Evolutionary conservation across 2,113 vertebrate genomes (phyloP).

Genomic region (Catharus minimus): DNA sequence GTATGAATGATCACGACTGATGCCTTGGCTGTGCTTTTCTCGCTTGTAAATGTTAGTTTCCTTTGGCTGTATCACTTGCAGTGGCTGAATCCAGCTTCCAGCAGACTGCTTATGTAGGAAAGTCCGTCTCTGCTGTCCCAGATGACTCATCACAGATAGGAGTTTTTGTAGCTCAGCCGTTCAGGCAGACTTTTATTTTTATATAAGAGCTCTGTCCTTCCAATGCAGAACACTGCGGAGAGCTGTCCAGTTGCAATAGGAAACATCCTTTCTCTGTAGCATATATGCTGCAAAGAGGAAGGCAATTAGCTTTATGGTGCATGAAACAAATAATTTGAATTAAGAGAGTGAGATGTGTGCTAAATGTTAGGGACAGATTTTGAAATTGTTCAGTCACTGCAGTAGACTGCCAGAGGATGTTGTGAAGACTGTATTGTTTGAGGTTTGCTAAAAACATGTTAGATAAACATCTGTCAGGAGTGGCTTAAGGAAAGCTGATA

Average conservation of each 20-base stretch:
- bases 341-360: not conserved
- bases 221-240: slow-evolving; percentile 14
- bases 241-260: slow-evolving; percentile 24
- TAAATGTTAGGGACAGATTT: not conserved
- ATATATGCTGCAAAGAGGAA: slow-evolving; percentile 8
- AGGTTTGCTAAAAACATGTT: not conserved
- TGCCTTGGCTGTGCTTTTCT: not conserved
- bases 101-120: slow-evolving; percentile 23
- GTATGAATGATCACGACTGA: not conserved
- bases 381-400: not conserved
- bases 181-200: not conserved
- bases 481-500: not conserved
- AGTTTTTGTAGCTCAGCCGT: slow-evolving; percentile 8
- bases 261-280: not conserved
- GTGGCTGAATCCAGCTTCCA: slow-evolving; percentile 31
- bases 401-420: not conserved
- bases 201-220: not conserved
- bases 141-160: slow-evolving; percentile 61
- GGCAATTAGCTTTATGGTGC: not conserved
- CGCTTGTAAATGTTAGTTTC: not conserved
- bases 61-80: not conserved
- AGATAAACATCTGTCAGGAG: not conserved
- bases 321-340: not conserved
- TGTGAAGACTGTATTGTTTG: not conserved
- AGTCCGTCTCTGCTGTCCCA: slow-evolving; percentile 39